These are phyloP conservation scores for Limnephilus auricula DNA, from an alignment of 2,888 invertebrate genomes.

Conservation along the genomic window DNA sequence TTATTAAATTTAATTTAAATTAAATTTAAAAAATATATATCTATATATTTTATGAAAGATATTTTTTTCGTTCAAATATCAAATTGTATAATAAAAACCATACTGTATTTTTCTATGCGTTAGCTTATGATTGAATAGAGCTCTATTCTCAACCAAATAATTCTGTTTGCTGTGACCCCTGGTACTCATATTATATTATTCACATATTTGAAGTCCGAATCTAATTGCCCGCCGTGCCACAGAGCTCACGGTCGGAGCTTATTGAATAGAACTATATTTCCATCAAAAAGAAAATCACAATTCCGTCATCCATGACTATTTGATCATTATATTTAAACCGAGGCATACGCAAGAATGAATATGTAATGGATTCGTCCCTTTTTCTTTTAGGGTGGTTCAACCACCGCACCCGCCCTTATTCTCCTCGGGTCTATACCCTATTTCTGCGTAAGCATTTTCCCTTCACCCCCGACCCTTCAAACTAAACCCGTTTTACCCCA, in stretches of 20 bases:
- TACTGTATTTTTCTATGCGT: not conserved
- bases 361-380: conserved; percentile 38
- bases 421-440: not conserved
- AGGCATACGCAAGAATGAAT: conserved; percentile 40
- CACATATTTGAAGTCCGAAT: not conserved
- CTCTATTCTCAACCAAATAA: not conserved
- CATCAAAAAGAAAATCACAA: conserved; percentile 12
- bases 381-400: conserved; percentile 2
- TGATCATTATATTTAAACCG: conserved; percentile 34
- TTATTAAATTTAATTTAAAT: too few species aligned
- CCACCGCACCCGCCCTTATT: not conserved
- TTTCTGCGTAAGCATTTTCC: conserved; percentile 32
- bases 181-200: not conserved
- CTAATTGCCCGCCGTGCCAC: not conserved
- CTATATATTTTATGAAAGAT: too few species aligned
- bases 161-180: not conserved
- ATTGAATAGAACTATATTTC: not conserved
- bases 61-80: too few species aligned
- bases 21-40: too few species aligned
- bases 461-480: conserved; percentile 16
- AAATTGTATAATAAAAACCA: not conserved
- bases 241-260: not conserved
- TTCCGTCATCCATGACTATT: not conserved
- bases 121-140: not conserved
- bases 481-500: conserved; percentile 27